A percentile compares a stretch with the other conserved stretches of the same genome.
Evolutionary conservation across 2,888 invertebrate species (phyloP).

Genomic region (Cantharis flavilabris): DNA sequence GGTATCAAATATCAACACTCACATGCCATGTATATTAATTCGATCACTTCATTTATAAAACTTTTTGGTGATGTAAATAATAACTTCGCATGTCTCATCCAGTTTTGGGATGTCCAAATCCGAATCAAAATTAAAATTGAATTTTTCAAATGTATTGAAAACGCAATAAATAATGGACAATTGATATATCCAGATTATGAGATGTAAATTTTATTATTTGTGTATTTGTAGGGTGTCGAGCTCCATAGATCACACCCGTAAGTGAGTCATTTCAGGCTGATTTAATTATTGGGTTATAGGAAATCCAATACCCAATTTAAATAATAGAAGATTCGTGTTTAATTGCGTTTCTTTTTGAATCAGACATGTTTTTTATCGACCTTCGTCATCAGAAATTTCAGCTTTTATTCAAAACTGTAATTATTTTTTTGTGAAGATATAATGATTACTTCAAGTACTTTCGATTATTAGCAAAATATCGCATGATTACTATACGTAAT

Average conservation of each 20-base stretch:
- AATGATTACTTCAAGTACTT: neutral
- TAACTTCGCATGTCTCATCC: neutral
- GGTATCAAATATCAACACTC: constrained; percentile 24
- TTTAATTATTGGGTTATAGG: constrained; percentile 37
- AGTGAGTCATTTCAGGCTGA: constrained; percentile 41
- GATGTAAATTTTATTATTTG: neutral
- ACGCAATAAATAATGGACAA: neutral
- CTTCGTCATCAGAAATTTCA: neutral
- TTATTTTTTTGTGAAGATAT: neutral
- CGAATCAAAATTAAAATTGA: neutral
- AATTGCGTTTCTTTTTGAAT: neutral
- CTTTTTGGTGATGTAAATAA: constrained; percentile 1
- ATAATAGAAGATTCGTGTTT: neutral
- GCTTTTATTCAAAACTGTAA: neutral
- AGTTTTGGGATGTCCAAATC: neutral
- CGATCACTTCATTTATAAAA: constrained; percentile 17
- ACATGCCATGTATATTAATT: constrained; percentile 18
- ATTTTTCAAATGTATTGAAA: neutral
- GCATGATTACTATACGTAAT: neutral
- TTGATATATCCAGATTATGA: neutral
- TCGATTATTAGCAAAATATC: neutral
- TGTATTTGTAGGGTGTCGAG: constrained; percentile 40
- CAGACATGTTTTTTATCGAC: neutral
- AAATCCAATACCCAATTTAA: neutral
- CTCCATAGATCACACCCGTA: constrained; percentile 43